Percentiles rank a stretch among this genome's conserved stretches.
These are phyloP conservation scores for Pegoplata infirma DNA, from an alignment of 2,888 invertebrate species.

Conservation along the genomic window DNA sequence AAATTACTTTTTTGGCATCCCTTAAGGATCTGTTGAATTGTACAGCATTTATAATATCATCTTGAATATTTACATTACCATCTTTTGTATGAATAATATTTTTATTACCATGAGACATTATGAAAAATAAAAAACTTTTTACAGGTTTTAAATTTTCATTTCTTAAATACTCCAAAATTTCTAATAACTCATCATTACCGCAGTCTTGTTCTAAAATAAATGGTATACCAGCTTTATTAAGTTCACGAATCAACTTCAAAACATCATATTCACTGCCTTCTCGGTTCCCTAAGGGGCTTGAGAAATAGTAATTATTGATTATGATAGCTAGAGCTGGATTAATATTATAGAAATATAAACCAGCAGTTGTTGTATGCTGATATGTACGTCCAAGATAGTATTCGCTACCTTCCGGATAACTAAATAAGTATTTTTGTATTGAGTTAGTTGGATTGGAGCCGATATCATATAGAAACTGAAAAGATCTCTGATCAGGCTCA, in stretches of 20 bases:
- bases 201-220: constrained; percentile 1
- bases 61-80: background rate
- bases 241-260: background rate
- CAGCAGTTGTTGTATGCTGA: background rate
- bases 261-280: constrained; percentile 17
- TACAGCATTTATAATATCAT: background rate
- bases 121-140: constrained; percentile 13
- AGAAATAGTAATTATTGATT: constrained; percentile 20
- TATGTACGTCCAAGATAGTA: background rate
- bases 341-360: constrained; percentile 8
- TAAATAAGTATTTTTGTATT: too few relatives aligned
- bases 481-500: background rate
- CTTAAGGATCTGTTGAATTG: background rate
- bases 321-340: constrained; percentile 17
- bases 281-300: background rate
- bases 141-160: background rate
- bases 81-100: background rate
- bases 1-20: background rate
- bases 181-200: background rate
- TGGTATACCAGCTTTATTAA: constrained; percentile 4
- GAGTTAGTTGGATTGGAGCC: too few relatives aligned
- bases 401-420: too few relatives aligned
- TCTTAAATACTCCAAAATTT: constrained; percentile 2
- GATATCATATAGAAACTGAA: background rate
- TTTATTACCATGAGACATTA: constrained; percentile 16